Evolutionary conservation across 2,113 vertebrate species (phyloP).

Genomic region (Mustelus asterias): DNA sequence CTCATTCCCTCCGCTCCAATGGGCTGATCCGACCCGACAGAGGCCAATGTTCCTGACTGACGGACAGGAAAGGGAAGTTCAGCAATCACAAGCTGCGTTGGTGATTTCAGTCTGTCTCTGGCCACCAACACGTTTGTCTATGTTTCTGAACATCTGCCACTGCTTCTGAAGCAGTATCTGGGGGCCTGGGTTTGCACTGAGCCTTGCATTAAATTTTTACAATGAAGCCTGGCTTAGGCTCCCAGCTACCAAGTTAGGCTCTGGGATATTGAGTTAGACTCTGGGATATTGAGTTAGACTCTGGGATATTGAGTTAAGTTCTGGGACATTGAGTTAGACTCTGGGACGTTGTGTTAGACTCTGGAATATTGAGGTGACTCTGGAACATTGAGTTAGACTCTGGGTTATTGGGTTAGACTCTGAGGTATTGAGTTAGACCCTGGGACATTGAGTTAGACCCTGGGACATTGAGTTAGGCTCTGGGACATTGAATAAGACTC

Average conservation of each 20-base stretch:
- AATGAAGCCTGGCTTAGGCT: not conserved
- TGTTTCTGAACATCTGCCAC: not conserved
- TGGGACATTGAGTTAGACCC: too few species aligned
- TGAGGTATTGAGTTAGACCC: too few species aligned
- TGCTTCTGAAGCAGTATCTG: not conserved
- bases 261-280: too few species aligned
- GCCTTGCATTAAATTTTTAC: too few species aligned
- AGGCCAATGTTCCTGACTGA: constrained; percentile 38
- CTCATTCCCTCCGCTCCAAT: constrained; percentile 36
- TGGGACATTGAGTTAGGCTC: too few species aligned
- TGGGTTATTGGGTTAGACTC: too few species aligned
- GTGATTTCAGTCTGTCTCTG: not conserved
- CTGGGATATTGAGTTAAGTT: too few species aligned
- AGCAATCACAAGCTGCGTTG: not conserved
- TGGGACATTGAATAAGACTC: not conserved
- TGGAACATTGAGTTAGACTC: too few species aligned
- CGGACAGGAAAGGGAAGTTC: not conserved
- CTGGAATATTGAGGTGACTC: too few species aligned
- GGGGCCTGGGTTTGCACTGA: not conserved
- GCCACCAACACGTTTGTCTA: not conserved
- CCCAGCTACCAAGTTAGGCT: not conserved
- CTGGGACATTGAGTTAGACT: too few species aligned
- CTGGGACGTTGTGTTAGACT: too few species aligned
- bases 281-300: too few species aligned
- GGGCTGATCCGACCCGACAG: constrained; percentile 39